Evolutionary conservation across 2,888 invertebrate species (phyloP).

Genomic region (Idaea biselata): DNA sequence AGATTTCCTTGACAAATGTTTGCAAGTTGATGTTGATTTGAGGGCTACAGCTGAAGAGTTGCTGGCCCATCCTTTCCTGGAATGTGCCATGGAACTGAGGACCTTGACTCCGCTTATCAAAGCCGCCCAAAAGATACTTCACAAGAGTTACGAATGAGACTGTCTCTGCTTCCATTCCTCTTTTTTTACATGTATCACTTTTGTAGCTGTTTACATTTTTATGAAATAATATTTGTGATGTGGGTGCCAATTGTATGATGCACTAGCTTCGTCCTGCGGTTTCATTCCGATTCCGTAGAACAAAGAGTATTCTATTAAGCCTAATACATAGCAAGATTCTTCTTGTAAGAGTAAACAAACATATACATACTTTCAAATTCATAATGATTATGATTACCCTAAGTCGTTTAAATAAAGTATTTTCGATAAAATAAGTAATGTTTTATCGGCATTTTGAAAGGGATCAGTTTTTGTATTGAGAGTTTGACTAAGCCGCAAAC

Average conservation of each 20-base stretch:
- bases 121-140: conserved; percentile 93
- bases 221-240: conserved; percentile 28
- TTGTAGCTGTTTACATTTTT: conserved; percentile 48
- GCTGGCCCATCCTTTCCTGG: conserved; percentile 88
- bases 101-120: conserved; percentile 93
- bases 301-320: no score
- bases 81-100: conserved; percentile 88
- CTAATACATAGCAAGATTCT: no score
- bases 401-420: not conserved
- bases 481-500: not conserved
- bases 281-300: not conserved
- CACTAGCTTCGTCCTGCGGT: conserved; percentile 1
- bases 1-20: conserved; percentile 92
- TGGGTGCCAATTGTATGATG: conserved; percentile 48
- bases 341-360: no score
- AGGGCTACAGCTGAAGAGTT: conserved; percentile 89
- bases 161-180: conserved; percentile 50
- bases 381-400: no score
- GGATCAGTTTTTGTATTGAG: not conserved
- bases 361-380: no score
- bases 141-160: conserved; percentile 78
- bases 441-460: not conserved
- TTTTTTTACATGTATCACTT: conserved; percentile 45
- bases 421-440: not conserved
- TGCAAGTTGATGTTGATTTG: conserved; percentile 90